Evolutionary conservation across 2,113 vertebrate genomes (phyloP), one percentile per base, ranked within the genome.

Genomic region (Hemibagrus wyckioides): DNA sequence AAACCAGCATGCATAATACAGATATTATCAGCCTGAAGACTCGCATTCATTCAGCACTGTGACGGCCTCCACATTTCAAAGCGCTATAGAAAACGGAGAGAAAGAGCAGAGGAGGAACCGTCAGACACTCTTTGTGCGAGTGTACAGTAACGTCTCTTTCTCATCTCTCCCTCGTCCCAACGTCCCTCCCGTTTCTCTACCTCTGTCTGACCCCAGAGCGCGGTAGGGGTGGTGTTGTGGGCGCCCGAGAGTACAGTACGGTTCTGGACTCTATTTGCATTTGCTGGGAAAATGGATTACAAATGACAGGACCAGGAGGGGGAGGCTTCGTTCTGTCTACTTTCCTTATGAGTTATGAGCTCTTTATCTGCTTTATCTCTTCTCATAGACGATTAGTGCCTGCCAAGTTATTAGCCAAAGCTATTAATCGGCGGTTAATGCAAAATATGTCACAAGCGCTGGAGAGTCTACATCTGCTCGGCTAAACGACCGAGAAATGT

Each of bases 371-470:
- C 33, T 57, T 77, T 82, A 59, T 77, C 86, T 61, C 76, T 54
- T 75, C 79, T 76, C 69, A 33, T 86, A 79, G 87, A 71, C 52
- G 54, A 57, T 59, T 67, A 80, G n/a, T 54, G 28, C 63, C 65
- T 87, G 44, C 71, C 63, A 75, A 77, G 88, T 79, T 87, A 86
- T 86, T 84, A 89, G 30, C 44, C 59, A 1, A 73, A 73, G 85
- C 67, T 61, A 77, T 87, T 87, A 36, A 89, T 87, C 82, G 77
- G 10, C 6, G 44, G 5, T 81, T 48, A 85, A 84, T 84, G 83
- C 33, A 81, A 85, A 85, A 14, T 61, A 50, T 89, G 75, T 84
- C 85, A 57, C 14, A 61, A 36, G 30, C 14, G 14, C 73, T 15
- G 56, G 65, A 56, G 28, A 39, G 39, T 80, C 56, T 80, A 83